Evolutionary conservation across 1,140 invertebrate genomes (phyloP).

Genomic region (Doryteuthis pealeii): DNA sequence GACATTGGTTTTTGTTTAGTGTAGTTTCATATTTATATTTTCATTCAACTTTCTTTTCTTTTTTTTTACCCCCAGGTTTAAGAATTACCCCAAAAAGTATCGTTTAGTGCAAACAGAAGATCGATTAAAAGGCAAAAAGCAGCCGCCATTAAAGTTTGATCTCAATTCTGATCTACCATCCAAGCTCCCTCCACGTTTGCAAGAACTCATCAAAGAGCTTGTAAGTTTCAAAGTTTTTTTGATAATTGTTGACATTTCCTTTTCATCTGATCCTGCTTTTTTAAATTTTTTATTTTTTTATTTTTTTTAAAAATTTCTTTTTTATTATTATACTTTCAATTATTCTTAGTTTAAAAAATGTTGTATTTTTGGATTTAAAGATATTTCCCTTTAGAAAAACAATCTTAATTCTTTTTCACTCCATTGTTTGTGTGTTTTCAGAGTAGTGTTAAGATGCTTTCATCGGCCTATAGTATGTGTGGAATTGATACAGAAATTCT

Average conservation of each 20-base stretch:
- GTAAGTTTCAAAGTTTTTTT: too few species aligned
- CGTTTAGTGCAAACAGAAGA: slow-evolving; percentile 56
- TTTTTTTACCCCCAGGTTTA: slow-evolving; percentile 36
- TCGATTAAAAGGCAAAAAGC: slow-evolving; percentile 29
- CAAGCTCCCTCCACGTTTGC: slow-evolving; percentile 49
- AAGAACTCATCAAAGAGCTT: slow-evolving; percentile 58
- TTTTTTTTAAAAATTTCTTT: too few species aligned
- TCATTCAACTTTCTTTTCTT: neutral
- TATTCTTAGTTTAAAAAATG: too few species aligned
- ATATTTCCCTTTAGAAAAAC: too few species aligned
- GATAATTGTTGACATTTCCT: too few species aligned
- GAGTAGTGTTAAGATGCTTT: slow-evolving; percentile 51
- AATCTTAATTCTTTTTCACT: too few species aligned
- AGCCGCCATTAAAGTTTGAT: slow-evolving; percentile 45
- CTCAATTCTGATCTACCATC: slow-evolving; percentile 50
- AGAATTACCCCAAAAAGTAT: slow-evolving; percentile 61
- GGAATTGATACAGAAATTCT: slow-evolving; percentile 46
- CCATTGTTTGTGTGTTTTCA: slow-evolving; percentile 24
- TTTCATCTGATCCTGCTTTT: too few species aligned
- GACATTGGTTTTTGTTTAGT: too few species aligned
- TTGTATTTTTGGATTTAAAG: too few species aligned
- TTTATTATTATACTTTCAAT: too few species aligned
- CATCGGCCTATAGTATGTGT: slow-evolving; percentile 36
- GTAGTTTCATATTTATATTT: too few species aligned
- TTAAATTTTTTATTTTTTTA: too few species aligned